phyloP scores from a whole-genome alignment of 2,888 invertebrate species.

The Sarcophaga carnaria region DNA sequence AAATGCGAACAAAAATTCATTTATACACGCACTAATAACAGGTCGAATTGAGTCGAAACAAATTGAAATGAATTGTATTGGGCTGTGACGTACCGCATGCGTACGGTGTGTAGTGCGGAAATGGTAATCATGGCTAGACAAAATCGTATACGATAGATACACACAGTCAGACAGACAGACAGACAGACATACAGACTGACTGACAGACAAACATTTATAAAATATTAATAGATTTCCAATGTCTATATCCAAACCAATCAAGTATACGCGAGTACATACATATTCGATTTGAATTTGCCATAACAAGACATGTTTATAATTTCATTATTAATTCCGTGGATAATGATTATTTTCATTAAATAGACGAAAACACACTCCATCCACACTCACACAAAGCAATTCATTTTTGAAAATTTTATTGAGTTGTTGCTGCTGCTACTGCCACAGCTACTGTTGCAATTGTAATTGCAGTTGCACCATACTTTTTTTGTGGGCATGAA shows the following conservation, averaged over 20 bases:
- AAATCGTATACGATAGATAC: neutral
- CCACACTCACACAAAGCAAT: neutral
- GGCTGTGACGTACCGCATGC: neutral
- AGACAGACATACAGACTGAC: neutral
- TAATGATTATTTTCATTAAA: neutral
- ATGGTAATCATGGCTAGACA: conserved; percentile 60
- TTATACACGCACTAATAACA: conserved; percentile 62
- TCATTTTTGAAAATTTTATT: neutral
- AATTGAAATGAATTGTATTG: conserved; percentile 42
- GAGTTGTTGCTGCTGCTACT: conserved; percentile 3
- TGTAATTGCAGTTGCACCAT: conserved; percentile 34
- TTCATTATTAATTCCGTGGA: neutral
- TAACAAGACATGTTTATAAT: conserved; percentile 36
- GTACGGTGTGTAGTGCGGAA: conserved; percentile 46
- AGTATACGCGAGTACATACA: conserved; percentile 3
- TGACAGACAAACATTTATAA: neutral
- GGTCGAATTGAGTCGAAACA: conserved; percentile 41
- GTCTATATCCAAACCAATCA: conserved; percentile 5
- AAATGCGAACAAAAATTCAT: conserved; percentile 16
- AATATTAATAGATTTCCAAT: conserved; percentile 3
- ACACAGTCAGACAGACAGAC: neutral
- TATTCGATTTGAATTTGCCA: neutral
- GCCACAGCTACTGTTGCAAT: conserved; percentile 20
- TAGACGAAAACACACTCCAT: neutral
- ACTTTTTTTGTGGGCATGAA: conserved; percentile 30